Conservation (phyloP, 2,797 vertebrate species). For the Dromococcyx pavoninus region DNA sequence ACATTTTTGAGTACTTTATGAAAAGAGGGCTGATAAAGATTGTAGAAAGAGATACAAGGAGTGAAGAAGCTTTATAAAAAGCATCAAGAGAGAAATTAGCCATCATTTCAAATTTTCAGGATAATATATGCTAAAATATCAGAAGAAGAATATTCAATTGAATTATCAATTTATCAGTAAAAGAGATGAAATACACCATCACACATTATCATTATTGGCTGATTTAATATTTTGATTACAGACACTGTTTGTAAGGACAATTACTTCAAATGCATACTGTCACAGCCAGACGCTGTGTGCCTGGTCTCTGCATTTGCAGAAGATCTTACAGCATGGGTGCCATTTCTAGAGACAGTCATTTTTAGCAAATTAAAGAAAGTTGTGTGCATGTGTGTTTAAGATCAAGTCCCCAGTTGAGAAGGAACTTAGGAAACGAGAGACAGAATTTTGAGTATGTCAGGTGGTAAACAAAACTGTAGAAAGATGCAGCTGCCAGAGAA, state of each 20-base stretch:
- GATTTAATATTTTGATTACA: constrained; percentile 21
- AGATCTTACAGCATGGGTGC: neutral
- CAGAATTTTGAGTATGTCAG: neutral
- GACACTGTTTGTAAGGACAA: neutral
- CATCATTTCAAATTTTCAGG: neutral
- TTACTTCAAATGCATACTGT: neutral
- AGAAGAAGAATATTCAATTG: neutral
- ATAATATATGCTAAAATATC: constrained; percentile 15
- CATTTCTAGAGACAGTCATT: neutral
- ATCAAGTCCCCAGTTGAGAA: neutral
- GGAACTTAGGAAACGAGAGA: neutral
- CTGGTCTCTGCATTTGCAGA: constrained; percentile 20
- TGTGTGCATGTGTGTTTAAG: neutral
- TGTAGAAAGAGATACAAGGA: constrained; percentile 18
- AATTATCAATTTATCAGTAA: neutral
- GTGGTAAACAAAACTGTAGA: neutral
- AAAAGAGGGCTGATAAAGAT: constrained; percentile 10
- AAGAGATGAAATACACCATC: neutral
- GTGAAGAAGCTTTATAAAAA: constrained; percentile 3
- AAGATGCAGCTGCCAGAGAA: neutral
- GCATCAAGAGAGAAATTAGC: neutral
- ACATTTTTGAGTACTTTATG: constrained; percentile 54
- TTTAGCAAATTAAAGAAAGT: constrained; percentile 26
- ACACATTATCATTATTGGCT: neutral
- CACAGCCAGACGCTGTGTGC: constrained; percentile 3